Base-by-base conservation (phyloP, 2,797 vertebrate species). In the Distichodus sexfasciatus region DNA sequence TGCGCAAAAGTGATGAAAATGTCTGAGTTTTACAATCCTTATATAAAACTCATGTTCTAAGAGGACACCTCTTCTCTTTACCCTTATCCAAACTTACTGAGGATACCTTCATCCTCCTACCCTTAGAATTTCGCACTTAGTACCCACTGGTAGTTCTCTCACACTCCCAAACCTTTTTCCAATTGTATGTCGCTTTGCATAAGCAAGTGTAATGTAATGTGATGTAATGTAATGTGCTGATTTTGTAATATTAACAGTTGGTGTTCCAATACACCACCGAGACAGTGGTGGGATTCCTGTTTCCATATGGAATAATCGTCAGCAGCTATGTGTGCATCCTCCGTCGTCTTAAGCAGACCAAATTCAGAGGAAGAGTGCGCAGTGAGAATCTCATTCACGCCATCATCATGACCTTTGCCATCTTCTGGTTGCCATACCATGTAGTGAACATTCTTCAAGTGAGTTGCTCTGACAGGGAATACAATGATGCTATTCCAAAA, bases 381-480 rank as follows among this genome's bases (percentile, higher is more conserved):
- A 93, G 89, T 0, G 94, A 95, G 75, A 94, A 94, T 0, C 89
- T 96, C 71, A 94, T 96, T 79, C 82, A 92, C 47, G 88, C 92
- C 50, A 94, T 96, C 0, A 84, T 96, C 55, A 82, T 94, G 41
- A 91, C 81, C n/a, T 96, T 95, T 17, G 90, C 90, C 40, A 1
- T 92, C 17, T 92, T 96, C 79, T 96, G 95, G 94, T 72, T 93
- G 50, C 94, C 95, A 0, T 95, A 96, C 80, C 94, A 96, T 3
- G 3, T 87, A 0, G 77, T 93, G 75, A 96, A 96, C 78, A 79
- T 93, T 40, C 14, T 94, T 1, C 92, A 95, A 87, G 94, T 91
- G 69, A 33, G 84, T 46, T 21, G 4, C 9, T n/a, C 10, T 5
- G 4, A 9, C 17, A 9, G 43, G 43, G 21, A 4, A 33, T 33